These are phyloP conservation scores for Callospermophilus lateralis DNA, from an alignment of 2,113 vertebrate species.

Conservation along the genomic window DNA sequence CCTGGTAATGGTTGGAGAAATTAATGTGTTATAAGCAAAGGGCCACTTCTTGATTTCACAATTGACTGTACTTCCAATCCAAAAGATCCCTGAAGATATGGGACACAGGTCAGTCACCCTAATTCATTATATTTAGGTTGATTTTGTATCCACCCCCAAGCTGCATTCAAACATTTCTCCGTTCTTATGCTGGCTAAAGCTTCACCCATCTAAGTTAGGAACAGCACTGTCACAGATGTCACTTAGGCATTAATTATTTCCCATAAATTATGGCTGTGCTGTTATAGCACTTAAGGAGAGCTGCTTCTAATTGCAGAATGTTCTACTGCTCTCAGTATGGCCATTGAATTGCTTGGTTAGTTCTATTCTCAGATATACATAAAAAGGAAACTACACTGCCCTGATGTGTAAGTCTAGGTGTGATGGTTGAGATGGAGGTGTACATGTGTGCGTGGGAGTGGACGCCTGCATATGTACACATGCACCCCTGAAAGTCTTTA, in stretches of 20 bases:
- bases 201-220: background rate
- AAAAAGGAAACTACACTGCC: background rate
- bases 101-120: background rate
- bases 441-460: background rate
- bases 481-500: background rate
- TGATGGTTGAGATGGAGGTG: background rate
- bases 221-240: background rate
- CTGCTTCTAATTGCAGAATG: constrained; percentile 16
- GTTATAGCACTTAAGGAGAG: background rate
- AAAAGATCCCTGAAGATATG: background rate
- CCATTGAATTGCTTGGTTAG: background rate
- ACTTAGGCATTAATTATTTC: constrained; percentile 26
- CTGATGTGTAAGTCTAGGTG: background rate
- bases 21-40: background rate
- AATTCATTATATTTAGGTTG: background rate
- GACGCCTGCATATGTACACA: background rate
- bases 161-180: background rate
- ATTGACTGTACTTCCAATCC: background rate
- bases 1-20: background rate
- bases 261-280: background rate
- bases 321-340: background rate
- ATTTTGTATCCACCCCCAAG: background rate
- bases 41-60: background rate
- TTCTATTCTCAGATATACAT: constrained; percentile 7
- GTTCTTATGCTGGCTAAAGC: background rate